Base-by-base conservation (phyloP, 2,888 invertebrate species). In the Pseudococcus jackbeardsleyi region DNA sequence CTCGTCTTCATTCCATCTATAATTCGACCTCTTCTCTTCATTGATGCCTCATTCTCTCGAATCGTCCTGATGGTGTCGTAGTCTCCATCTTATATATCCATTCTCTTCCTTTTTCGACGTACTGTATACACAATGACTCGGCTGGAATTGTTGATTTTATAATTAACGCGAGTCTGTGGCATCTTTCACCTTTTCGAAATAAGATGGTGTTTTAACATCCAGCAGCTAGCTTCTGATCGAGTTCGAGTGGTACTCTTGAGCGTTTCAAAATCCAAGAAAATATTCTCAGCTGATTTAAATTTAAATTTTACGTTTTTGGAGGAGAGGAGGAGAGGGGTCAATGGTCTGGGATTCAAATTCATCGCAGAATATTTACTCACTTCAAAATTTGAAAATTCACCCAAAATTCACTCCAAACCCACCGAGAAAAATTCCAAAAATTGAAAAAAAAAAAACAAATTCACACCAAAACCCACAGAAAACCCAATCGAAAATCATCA, bases 31-130 rank as follows among this genome's bases (percentile, higher is more conserved):
- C 54, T 54, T n/a, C 54, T 17, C 54, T n/a, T 17, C 54, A 54
- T 54, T 54, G 54, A 54, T 54, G 54, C n/a, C n/a, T 54, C 54
- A 54, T 54, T n/a, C n/a, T 54, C 54, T 54, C n/a, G 54, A n/a
- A 54, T 54, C 54, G 54, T n/a, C 5, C 15, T 54, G 7, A 50
- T 50, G 50, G 42, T 42, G 42, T 42, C 42, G 42, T 50, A 15
- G 54, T 54, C 6, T n/a, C n/a, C 54, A 4, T 54, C 54, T 54
- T 42, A 33, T 42, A 33, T 9, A 42, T 42, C 42, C 42, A 8
- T 42, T 42, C 42, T 42, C 1, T 9, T 54, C 54, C 8, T 54
- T 54, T 54, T 54, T 54, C n/a, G n/a, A 54, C 54, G n/a, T n/a
- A 54, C 54, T 54, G n/a, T n/a, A n/a, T 54, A 54, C 54, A 54